Percentiles rank a stretch among this genome's conserved stretches.
phyloP scores from a whole-genome alignment of 2,113 vertebrate genomes.

The Chaetura pelagica region DNA sequence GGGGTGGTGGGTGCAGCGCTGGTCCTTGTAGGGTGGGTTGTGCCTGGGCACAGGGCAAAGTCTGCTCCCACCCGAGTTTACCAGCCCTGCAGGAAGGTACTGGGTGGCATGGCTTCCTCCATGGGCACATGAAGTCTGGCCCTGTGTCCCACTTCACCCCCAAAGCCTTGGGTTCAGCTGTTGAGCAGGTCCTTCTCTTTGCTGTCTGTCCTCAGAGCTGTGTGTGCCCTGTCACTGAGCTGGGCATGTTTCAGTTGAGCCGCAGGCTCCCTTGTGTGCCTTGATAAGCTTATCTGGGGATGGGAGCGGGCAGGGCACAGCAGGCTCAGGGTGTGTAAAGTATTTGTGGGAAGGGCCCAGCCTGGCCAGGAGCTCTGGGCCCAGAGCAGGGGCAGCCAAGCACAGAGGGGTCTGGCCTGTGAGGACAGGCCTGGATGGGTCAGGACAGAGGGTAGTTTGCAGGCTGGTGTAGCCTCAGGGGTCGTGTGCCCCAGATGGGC shows the following conservation, averaged over 20 bases:
- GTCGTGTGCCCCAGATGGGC: no score
- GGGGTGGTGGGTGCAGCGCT: neutral
- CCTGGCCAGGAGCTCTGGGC: rapidly evolving
- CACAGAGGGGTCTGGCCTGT: no score
- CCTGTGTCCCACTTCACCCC: neutral
- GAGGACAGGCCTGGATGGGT: neutral
- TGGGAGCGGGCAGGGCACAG: rapidly evolving
- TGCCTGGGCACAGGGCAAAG: no score
- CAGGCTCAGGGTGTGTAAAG: rapidly evolving
- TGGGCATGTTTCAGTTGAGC: neutral
- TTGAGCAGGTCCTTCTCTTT: neutral
- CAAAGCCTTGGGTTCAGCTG: neutral
- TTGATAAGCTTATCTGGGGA: neutral
- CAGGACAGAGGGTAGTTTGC: rapidly evolving
- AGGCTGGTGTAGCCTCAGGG: rapidly evolving
- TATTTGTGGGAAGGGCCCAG: neutral
- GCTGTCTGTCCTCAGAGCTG: neutral
- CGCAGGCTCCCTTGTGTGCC: neutral
- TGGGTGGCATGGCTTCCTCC: neutral
- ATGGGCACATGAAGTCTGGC: neutral
- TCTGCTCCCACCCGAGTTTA: rapidly evolving
- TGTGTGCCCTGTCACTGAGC: rapidly evolving
- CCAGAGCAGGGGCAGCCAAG: neutral
- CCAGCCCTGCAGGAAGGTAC: neutral
- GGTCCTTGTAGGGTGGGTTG: neutral